phyloP scores from a whole-genome alignment of 2,888 invertebrate species.

The Tryphoninae sp. region DNA sequence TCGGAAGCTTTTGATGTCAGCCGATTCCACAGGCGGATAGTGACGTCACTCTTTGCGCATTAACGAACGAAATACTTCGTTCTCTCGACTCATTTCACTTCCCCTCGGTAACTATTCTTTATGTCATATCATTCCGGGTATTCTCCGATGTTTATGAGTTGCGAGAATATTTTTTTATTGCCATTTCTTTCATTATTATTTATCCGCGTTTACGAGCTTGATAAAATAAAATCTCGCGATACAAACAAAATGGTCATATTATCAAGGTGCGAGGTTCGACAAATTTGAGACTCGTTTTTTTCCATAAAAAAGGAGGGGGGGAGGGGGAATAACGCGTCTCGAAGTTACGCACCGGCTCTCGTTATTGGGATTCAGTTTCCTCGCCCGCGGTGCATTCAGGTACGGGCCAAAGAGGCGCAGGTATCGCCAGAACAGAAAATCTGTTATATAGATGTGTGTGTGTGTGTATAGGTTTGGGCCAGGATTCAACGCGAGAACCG shows the following conservation, averaged over 20 bases:
- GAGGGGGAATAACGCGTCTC: constrained; percentile 6
- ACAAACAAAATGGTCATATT: no score
- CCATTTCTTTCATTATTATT: not conserved
- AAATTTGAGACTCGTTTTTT: not conserved
- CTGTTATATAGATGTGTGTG: not conserved
- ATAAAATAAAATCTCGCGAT: no score
- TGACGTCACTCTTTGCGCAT: constrained; percentile 44
- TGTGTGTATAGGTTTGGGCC: constrained; percentile 24
- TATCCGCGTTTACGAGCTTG: not conserved
- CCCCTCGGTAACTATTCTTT: constrained; percentile 20
- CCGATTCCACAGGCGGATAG: constrained; percentile 56
- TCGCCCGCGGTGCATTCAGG: constrained; percentile 26
- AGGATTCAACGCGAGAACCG: constrained; percentile 53
- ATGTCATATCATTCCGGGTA: not conserved
- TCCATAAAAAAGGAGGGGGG: not conserved
- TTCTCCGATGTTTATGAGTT: not conserved
- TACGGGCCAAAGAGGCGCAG: constrained; percentile 15
- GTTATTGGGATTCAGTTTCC: constrained; percentile 62
- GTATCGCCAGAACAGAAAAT: constrained; percentile 40
- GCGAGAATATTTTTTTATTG: not conserved
- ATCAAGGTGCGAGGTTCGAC: no score
- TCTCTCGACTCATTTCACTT: constrained; percentile 35
- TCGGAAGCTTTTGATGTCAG: constrained; percentile 73
- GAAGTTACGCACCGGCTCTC: constrained; percentile 43
- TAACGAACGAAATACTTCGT: constrained; percentile 11